Evolutionary conservation across 2,113 vertebrate genomes (phyloP).

Genomic region (Corvus hawaiiensis): DNA sequence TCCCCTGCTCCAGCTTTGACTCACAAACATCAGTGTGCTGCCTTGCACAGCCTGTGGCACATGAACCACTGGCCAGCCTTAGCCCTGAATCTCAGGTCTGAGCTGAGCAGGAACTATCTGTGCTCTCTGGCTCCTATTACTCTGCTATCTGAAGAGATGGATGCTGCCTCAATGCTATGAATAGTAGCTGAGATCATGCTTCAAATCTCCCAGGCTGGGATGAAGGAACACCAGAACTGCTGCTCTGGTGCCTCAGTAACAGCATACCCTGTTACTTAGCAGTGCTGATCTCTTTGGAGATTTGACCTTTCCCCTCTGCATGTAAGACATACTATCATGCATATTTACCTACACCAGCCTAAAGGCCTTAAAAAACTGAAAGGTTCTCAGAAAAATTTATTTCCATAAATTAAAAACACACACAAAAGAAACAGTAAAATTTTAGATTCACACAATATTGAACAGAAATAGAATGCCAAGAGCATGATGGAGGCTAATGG

Average conservation of each 20-base stretch:
- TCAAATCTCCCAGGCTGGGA: neutral
- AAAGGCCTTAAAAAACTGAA: neutral
- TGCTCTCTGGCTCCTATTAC: neutral
- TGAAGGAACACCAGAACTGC: neutral
- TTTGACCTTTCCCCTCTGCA: neutral
- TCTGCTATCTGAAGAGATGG: neutral
- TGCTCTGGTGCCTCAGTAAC: neutral
- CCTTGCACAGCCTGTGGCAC: neutral
- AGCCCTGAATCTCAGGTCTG: neutral
- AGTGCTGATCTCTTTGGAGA: neutral
- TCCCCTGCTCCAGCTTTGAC: neutral
- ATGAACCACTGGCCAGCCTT: neutral
- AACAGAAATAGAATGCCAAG: slow-evolving; percentile 66
- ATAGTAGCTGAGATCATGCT: neutral
- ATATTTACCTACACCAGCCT: neutral
- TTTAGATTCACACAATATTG: slow-evolving; percentile 65
- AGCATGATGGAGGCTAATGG: slow-evolving; percentile 54
- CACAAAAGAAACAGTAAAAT: slow-evolving; percentile 53
- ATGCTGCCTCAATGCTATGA: neutral
- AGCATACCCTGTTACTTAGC: neutral
- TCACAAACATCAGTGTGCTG: neutral
- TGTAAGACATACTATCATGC: neutral
- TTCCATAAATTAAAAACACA: slow-evolving; percentile 78
- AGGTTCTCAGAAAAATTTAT: slow-evolving; percentile 72
- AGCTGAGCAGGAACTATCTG: neutral